phyloP scores from a whole-genome alignment of 2,113 vertebrate species.

The Felis chaus region DNA sequence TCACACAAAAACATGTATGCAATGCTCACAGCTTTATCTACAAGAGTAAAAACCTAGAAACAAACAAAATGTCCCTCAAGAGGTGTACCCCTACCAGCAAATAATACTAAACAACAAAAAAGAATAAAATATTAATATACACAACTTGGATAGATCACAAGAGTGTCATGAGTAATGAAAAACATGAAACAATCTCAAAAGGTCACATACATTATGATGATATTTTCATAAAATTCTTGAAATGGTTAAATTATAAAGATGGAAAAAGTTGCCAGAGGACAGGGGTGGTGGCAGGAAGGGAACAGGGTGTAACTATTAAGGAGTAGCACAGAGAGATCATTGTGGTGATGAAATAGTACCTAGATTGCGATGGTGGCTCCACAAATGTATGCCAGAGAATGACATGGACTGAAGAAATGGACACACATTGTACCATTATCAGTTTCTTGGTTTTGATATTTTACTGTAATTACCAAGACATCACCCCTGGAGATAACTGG shows the following conservation, averaged over 20 bases:
- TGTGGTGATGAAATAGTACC: background rate
- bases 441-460: background rate
- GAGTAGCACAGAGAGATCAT: background rate
- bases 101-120: background rate
- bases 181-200: background rate
- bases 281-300: background rate
- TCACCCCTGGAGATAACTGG: background rate
- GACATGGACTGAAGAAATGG: background rate
- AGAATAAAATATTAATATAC: background rate
- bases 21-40: background rate
- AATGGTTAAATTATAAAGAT: background rate
- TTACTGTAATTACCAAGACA: background rate
- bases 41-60: background rate
- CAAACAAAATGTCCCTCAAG: background rate
- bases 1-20: background rate
- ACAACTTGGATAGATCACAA: background rate
- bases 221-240: background rate
- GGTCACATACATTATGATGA: background rate
- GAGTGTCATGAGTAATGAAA: background rate
- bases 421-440: background rate
- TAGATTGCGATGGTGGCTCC: background rate
- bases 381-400: background rate
- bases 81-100: background rate
- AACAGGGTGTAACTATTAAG: background rate
- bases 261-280: background rate